phyloP scores from a whole-genome alignment of 1,140 invertebrate genomes.

The Antheraea mylitta region DNA sequence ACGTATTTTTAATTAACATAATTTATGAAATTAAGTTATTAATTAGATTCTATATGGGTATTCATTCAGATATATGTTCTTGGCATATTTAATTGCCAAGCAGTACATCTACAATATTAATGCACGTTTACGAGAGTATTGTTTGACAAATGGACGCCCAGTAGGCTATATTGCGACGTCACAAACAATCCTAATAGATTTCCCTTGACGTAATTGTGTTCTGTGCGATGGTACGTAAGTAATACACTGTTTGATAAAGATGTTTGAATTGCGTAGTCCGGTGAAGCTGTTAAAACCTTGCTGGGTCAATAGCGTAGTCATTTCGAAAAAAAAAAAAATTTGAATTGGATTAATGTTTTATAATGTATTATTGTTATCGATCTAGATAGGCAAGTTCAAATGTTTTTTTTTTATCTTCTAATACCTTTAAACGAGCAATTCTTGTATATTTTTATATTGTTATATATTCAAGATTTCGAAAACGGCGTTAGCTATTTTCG shows the following conservation, averaged over 20 bases:
- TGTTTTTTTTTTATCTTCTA: no score
- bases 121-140: not conserved
- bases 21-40: not conserved
- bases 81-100: slow-evolving; percentile 1
- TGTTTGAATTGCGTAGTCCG: not conserved
- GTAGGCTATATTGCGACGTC: not conserved
- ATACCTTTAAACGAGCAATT: no score
- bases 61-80: not conserved
- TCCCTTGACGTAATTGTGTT: slow-evolving; percentile 2
- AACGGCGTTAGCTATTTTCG: no score
- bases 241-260: not conserved
- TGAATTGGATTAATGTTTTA: not conserved
- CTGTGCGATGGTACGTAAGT: not conserved
- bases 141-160: not conserved
- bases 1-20: no score
- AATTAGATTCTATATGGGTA: not conserved
- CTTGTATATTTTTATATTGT: no score
- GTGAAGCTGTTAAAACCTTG: no score
- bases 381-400: no score
- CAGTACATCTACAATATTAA: slow-evolving; percentile 4
- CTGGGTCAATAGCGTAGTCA: no score
- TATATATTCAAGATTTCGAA: no score
- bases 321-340: no score
- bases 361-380: not conserved
- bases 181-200: slow-evolving; percentile 4